phyloP scores from a whole-genome alignment of 2,888 invertebrate genomes.

The Yponomeuta sedellus region DNA sequence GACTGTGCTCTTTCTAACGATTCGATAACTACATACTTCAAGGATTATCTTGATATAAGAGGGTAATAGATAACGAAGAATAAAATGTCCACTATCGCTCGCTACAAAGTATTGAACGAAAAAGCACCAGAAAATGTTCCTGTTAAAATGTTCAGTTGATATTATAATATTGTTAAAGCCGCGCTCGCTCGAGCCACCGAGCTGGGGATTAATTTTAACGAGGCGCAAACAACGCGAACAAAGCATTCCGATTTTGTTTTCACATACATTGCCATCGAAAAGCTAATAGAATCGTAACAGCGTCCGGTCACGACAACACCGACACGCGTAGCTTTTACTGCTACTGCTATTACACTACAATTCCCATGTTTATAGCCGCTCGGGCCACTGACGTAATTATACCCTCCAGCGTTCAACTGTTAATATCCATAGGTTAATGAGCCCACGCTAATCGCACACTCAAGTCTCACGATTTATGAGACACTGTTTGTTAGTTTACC shows the following conservation, averaged over 20 bases:
- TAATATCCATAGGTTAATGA: conserved; percentile 41
- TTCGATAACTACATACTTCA: too few species aligned
- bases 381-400: conserved; percentile 43
- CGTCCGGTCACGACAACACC: conserved; percentile 49
- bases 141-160: too few species aligned
- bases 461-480: conserved; percentile 11
- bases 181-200: conserved; percentile 3
- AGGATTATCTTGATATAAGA: too few species aligned
- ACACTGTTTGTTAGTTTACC: conserved; percentile 3
- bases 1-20: too few species aligned
- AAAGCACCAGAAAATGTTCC: too few species aligned
- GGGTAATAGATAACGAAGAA: too few species aligned
- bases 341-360: conserved; percentile 36
- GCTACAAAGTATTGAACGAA: too few species aligned
- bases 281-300: conserved; percentile 55
- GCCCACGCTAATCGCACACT: conserved; percentile 23
- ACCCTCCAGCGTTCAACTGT: conserved; percentile 39
- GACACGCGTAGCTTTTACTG: conserved; percentile 38
- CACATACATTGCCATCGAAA: conserved; percentile 46
- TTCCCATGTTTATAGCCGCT: conserved; percentile 43
- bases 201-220: conserved; percentile 30
- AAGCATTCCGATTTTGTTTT: conserved; percentile 42
- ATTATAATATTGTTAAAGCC: neutral
- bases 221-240: conserved; percentile 19
- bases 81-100: too few species aligned